Evolutionary conservation across 2,797 vertebrate species (phyloP), one percentile per base, ranked within the genome.

Genomic region (Melanotaenia boesemani): DNA sequence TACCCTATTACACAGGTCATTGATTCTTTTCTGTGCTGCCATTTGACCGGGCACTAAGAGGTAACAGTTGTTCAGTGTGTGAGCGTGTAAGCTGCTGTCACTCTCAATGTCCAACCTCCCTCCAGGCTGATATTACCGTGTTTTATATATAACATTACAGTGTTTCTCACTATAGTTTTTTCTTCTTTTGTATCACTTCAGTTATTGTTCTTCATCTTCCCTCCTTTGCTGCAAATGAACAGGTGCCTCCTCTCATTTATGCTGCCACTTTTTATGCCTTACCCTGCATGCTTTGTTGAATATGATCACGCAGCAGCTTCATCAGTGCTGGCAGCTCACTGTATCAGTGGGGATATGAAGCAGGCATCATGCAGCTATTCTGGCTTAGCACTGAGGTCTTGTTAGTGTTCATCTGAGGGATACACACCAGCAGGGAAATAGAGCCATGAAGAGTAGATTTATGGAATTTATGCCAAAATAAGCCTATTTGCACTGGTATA

Each of bases 321-420:
- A 90, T 89, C 81, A 76, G 72, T 28, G 80, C 57, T 82, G 86
- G 70, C 90, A 90, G 79, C 60, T 0, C 75, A 54, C 63, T 76
- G 85, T 34, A 81, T 87, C 89, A 87, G 86, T 72, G 59, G 80
- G 85, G 85, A 88, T 88, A 86, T 89, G 85, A 90, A 77, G 52
- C 67, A 16, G 56, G 65, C 6, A 37, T 58, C 13, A 6, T 66
- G 79, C 77, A 57, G 81, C 81, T 72, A 65, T 79, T 82, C 80
- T 76, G 81, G 63, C 76, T 80, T 63, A 32, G 50, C 46, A 13
- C 74, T 63, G 15, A 82, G 70, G 75, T 79, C 80, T 82, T 83
- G 83, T 91, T 87, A 84, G 75, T 75, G 80, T 72, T 88, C 70
- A 74, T 88, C 79, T 84, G 67, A 81, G 48, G 66, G 63, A 39